Percentiles rank a stretch among this genome's conserved stretches.
phyloP scores from a whole-genome alignment of 2,888 invertebrate species.

The Uropetala carovei region DNA sequence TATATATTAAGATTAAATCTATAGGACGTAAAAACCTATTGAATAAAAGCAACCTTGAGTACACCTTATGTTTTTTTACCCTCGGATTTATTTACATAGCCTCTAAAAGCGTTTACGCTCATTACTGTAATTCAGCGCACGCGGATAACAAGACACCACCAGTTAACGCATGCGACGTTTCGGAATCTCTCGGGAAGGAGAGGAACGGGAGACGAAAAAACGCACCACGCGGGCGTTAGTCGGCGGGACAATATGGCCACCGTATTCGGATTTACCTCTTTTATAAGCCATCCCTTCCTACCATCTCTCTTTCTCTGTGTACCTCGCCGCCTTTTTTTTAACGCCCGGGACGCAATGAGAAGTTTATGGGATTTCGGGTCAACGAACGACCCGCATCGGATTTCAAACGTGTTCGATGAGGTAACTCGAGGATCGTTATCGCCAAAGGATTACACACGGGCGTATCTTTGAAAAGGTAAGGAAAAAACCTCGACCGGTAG shows the following conservation, averaged over 20 bases:
- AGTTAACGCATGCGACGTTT: background rate
- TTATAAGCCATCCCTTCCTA: background rate
- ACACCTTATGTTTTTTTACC: background rate
- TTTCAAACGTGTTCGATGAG: background rate
- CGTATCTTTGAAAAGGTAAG: too few species aligned
- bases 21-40: background rate
- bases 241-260: slow-evolving; percentile 1
- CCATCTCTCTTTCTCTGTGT: background rate
- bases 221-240: background rate
- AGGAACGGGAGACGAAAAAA: background rate
- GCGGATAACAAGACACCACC: background rate
- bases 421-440: background rate
- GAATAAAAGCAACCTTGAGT: background rate
- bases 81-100: background rate
- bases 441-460: background rate
- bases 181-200: background rate
- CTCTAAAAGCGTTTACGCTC: background rate
- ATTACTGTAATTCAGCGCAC: background rate
- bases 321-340: background rate
- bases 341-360: background rate
- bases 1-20: slow-evolving; percentile 20
- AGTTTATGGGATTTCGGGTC: background rate
- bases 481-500: too few species aligned
- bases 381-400: background rate
- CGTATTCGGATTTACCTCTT: background rate